Evolutionary conservation across 2,113 vertebrate genomes (phyloP).

Genomic region (Megaceryle maxima): DNA sequence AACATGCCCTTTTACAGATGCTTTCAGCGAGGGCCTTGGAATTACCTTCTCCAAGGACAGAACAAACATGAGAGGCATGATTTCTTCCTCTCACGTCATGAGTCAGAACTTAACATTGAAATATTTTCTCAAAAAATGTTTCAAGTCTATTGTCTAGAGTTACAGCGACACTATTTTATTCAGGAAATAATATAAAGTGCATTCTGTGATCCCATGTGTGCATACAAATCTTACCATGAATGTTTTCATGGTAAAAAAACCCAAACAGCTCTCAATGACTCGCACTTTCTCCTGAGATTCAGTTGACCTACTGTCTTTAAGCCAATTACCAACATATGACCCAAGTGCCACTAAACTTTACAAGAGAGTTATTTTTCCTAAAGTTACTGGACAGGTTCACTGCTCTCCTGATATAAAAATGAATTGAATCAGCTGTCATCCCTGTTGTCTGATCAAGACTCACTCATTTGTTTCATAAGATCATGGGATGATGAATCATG

Average conservation of each 20-base stretch:
- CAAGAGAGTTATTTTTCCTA: not conserved
- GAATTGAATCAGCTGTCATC: not conserved
- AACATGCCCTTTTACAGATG: not conserved
- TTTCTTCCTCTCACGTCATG: not conserved
- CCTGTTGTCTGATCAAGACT: not conserved
- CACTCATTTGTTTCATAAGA: not conserved
- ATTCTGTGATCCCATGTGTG: not conserved
- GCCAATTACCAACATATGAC: not conserved
- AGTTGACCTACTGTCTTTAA: not conserved
- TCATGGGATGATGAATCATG: not conserved
- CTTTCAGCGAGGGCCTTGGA: not conserved
- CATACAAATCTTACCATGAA: not conserved
- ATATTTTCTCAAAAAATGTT: not conserved
- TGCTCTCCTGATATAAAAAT: not conserved
- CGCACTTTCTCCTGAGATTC: not conserved
- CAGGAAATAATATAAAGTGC: not conserved
- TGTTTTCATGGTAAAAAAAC: not conserved
- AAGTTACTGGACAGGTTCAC: not conserved
- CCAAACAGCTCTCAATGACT: not conserved
- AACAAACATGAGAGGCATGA: not conserved
- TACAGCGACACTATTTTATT: not conserved
- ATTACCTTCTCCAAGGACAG: not conserved
- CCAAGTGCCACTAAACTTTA: not conserved
- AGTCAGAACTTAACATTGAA: not conserved
- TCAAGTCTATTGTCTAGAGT: not conserved